A percentile compares a stretch with the other conserved stretches of the same genome.
phyloP scores from a whole-genome alignment of 1,140 invertebrate genomes.

The Vanessa tameamea region DNA sequence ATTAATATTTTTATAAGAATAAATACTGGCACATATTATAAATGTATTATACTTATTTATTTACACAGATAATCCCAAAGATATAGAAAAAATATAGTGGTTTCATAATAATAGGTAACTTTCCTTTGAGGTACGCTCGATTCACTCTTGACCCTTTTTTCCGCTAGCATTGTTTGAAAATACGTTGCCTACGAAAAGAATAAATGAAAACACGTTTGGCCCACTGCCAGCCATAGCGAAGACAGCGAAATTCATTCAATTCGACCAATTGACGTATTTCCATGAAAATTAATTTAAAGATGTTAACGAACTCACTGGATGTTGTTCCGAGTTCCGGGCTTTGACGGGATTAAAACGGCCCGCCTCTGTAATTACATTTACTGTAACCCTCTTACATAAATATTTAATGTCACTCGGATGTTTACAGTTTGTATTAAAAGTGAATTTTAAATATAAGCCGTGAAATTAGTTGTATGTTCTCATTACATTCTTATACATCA shows the following conservation, averaged over 20 bases:
- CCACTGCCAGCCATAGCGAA: slow-evolving; percentile 39
- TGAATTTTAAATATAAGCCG: slow-evolving; percentile 3
- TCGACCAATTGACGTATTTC: slow-evolving; percentile 59
- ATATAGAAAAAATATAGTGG: neutral
- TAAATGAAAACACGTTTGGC: slow-evolving; percentile 20
- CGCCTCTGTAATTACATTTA: slow-evolving; percentile 51
- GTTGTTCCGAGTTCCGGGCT: slow-evolving; percentile 48
- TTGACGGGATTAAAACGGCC: slow-evolving; percentile 51
- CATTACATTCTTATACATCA: neutral
- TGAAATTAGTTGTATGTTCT: neutral
- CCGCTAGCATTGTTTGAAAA: slow-evolving; percentile 16
- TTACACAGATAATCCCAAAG: neutral
- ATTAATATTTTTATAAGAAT: too few relatives aligned
- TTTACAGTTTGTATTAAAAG: slow-evolving; percentile 21
- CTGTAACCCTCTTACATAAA: slow-evolving; percentile 45
- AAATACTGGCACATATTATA: too few relatives aligned
- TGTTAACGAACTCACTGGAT: slow-evolving; percentile 55
- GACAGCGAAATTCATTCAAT: slow-evolving; percentile 60
- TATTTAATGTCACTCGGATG: slow-evolving; percentile 30
- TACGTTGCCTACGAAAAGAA: slow-evolving; percentile 16
- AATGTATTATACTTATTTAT: neutral
- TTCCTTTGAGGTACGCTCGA: slow-evolving; percentile 14
- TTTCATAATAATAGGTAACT: slow-evolving; percentile 10
- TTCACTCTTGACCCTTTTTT: slow-evolving; percentile 14
- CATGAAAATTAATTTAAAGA: slow-evolving; percentile 61